Evolutionary conservation across 2,888 invertebrate species (phyloP).

Genomic region (Micoletzkya japonica): DNA sequence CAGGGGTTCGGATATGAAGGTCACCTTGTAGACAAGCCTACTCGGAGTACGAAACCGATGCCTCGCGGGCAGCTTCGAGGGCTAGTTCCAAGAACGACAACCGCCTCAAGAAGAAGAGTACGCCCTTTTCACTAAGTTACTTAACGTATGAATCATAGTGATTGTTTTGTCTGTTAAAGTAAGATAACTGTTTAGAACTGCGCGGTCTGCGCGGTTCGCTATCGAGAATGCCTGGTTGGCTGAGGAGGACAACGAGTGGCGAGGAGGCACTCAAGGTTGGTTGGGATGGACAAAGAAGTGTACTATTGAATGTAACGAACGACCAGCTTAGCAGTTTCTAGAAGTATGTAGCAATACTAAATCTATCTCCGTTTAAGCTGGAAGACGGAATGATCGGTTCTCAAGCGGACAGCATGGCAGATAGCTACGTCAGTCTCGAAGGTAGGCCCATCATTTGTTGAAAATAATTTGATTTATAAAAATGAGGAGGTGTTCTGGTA

Average conservation of each 20-base stretch:
- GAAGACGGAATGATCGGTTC: too few relatives aligned
- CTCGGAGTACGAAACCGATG: constrained; percentile 28
- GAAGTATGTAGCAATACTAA: too few relatives aligned
- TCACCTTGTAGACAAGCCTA: constrained; percentile 20
- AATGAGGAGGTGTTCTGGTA: background rate
- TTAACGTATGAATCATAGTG: too few relatives aligned
- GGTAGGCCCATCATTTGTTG: background rate
- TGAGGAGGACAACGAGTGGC: constrained; percentile 27
- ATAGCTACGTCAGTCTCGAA: constrained; percentile 24
- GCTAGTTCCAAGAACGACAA: constrained; percentile 24
- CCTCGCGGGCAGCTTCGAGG: constrained; percentile 11
- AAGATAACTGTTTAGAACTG: too few relatives aligned
- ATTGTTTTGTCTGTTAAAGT: background rate
- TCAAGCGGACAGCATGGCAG: constrained; percentile 5
- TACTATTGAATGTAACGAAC: too few relatives aligned
- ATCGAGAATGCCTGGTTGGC: constrained; percentile 15
- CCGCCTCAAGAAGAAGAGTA: background rate
- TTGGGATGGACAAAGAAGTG: too few relatives aligned
- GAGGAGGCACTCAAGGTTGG: too few relatives aligned
- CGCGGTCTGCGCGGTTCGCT: constrained; percentile 22
- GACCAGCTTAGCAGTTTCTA: too few relatives aligned
- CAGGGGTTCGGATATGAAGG: background rate
- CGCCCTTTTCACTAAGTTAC: too few relatives aligned
- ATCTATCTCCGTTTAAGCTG: too few relatives aligned
- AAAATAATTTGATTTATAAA: background rate